phyloP scores from a whole-genome alignment of 1,140 invertebrate species.

The Ceratosolen solmsi region DNA sequence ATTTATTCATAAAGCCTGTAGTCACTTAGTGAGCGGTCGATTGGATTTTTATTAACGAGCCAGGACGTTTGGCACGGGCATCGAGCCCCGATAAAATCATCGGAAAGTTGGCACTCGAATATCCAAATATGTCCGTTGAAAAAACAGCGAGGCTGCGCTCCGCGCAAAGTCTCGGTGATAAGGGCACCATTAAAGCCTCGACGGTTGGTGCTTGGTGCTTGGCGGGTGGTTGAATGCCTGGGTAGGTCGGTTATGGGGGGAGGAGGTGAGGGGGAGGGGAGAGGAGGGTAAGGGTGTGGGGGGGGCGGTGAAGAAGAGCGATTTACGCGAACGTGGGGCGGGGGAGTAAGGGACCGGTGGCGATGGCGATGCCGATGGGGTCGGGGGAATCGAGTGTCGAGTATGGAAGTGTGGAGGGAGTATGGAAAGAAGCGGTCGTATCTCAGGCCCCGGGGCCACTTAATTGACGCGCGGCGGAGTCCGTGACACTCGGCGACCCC shows the following conservation, averaged over 20 bases:
- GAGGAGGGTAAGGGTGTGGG: neutral
- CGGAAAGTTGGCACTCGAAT: no score
- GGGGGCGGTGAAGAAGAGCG: neutral
- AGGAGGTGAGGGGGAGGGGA: neutral
- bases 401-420: slow-evolving; percentile 34
- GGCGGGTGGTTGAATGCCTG: neutral
- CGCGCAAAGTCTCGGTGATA: neutral
- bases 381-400: no score
- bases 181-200: no score
- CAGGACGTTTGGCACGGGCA: no score
- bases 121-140: neutral
- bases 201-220: no score
- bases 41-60: no score
- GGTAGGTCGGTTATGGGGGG: neutral
- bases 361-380: no score
- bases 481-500: slow-evolving; percentile 72
- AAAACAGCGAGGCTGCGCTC: neutral
- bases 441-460: slow-evolving; percentile 70
- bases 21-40: no score
- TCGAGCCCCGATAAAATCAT: no score
- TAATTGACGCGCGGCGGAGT: slow-evolving; percentile 73
- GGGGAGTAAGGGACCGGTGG: no score
- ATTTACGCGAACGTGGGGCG: no score
- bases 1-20: no score
- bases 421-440: slow-evolving; percentile 69